These are phyloP conservation scores for Nasua narica DNA, from an alignment of 2,797 vertebrate species.

Conservation along the genomic window DNA sequence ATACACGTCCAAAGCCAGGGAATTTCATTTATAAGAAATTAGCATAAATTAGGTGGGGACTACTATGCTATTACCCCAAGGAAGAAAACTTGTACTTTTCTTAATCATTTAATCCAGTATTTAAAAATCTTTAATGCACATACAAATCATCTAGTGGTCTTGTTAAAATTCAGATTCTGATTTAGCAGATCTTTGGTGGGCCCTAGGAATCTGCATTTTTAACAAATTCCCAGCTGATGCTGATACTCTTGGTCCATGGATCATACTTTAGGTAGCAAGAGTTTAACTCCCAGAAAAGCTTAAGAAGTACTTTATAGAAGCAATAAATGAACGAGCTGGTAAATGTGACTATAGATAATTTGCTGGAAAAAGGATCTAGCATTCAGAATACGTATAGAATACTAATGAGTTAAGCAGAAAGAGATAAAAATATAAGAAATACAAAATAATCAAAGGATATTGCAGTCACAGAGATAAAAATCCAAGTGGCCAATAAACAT, in stretches of 20 bases:
- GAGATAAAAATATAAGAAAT: neutral
- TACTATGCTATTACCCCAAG: neutral
- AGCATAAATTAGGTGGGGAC: neutral
- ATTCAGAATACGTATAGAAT: neutral
- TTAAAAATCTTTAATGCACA: neutral
- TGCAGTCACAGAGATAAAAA: slow-evolving; percentile 9
- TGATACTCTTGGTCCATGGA: neutral
- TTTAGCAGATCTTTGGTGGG: neutral
- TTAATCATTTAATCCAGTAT: neutral
- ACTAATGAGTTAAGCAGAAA: neutral
- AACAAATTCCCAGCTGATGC: neutral
- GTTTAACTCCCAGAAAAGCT: neutral
- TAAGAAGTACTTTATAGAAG: neutral
- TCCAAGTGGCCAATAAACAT: neutral
- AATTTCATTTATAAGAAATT: neutral
- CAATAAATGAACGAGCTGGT: neutral
- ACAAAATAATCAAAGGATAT: neutral
- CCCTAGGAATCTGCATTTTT: neutral
- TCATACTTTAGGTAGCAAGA: neutral
- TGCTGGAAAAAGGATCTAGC: neutral
- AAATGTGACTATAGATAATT: neutral
- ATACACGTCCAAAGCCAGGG: neutral
- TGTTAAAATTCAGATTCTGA: slow-evolving; percentile 12
- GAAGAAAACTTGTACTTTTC: neutral
- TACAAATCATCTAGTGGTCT: neutral